Evolutionary conservation across 2,113 vertebrate species (phyloP), one percentile per base, ranked within the genome.

Genomic region (Speoplatyrhinus poulsoni): DNA sequence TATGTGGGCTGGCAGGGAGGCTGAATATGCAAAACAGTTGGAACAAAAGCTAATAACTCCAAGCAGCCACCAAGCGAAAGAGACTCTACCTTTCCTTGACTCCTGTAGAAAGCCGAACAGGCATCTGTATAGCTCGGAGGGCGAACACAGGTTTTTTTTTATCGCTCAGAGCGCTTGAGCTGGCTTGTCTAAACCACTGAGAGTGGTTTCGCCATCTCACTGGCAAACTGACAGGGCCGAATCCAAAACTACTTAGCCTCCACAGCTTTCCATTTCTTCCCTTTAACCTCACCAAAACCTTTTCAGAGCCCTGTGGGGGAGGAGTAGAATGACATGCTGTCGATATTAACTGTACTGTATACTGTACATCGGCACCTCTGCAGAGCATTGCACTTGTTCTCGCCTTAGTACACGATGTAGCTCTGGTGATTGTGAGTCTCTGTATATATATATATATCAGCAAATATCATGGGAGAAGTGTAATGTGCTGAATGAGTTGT

Each of bases 21-120:
- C 84, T 80, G 89, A 90, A 92, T 90, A 93, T 93, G 92, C 86
- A 93, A 91, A 93, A 83, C 83, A 79, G 87, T 82, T 89, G 66
- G 80, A 91, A 91, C 88, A 91, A 90, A 91, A 80, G 87, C 84
- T 81, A 88, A 88, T 88, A 91, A 87, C 82, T 88, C 82, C 85
- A 54, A 65, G 77, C 77, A 90, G 83, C 82, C 82, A 82, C 77
- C 79, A 74, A 65, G 81, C 70, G 81, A 32, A 82, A 84, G 6
- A 87, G 76, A 88, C 73, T 79, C 56, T 80, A 72, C 54, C 74
- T 87, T 89, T 87, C 82, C 78, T 86, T 89, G 85, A 88, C 82
- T 89, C 78, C 33, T 66, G 70, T 49, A 41, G 33, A 57, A 72
- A 75, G 76, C 78, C 73, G 77, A 80, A 67, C 65, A 69, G 59